Evolutionary conservation across 2,113 vertebrate species (phyloP).

Genomic region (Phainopepla nitens): DNA sequence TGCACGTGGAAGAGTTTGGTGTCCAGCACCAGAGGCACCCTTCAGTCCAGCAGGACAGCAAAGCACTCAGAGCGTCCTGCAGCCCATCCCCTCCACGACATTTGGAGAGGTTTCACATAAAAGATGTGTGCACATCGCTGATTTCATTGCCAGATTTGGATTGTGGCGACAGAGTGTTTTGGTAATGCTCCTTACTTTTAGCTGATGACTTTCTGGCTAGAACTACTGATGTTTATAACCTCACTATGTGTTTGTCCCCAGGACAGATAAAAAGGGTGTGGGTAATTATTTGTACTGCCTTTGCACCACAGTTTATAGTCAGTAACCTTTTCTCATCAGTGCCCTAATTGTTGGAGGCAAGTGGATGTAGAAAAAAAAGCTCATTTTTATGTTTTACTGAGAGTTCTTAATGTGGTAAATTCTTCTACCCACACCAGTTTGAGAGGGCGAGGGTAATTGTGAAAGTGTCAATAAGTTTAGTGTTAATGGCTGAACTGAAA

Average conservation of each 20-base stretch:
- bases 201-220: not conserved
- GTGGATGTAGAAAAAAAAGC: not conserved
- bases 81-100: accelerated
- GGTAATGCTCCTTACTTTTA: accelerated
- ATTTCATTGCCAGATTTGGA: accelerated
- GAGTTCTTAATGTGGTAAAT: not conserved
- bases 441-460: not conserved
- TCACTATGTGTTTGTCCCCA: too few relatives aligned
- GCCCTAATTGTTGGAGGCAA: not conserved
- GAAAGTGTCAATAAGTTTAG: not conserved
- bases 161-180: accelerated
- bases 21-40: not conserved
- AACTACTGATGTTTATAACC: accelerated
- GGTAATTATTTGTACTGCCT: not conserved
- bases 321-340: not conserved
- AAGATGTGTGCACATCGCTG: accelerated
- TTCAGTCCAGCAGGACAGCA: not conserved
- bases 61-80: accelerated
- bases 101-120: accelerated
- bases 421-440: not conserved
- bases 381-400: not conserved
- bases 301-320: not conserved
- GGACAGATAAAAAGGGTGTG: not conserved
- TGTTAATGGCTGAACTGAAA: conserved; percentile 1
- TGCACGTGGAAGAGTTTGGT: accelerated